Percentiles rank a stretch among this genome's conserved stretches.
phyloP scores from a whole-genome alignment of 2,888 invertebrate species.

The Galerucella calmariensis region DNA sequence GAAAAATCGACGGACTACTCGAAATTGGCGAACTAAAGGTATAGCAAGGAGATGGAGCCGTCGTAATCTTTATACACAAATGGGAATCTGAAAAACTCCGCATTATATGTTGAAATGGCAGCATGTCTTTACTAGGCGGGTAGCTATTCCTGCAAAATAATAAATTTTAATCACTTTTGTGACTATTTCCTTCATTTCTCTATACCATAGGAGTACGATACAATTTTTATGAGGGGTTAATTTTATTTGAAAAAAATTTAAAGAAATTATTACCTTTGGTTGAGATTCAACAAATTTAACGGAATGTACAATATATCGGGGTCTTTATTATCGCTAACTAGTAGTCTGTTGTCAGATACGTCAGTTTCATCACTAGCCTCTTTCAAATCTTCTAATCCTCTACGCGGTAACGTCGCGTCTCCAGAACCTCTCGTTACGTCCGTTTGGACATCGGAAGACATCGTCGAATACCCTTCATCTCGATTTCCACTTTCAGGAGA shows the following conservation, averaged over 20 bases:
- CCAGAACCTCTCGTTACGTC: constrained; percentile 71
- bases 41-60: constrained; percentile 70
- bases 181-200: background rate
- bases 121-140: constrained; percentile 75
- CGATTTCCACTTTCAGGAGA: constrained; percentile 81
- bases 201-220: no score
- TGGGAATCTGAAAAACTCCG: constrained; percentile 81
- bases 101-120: constrained; percentile 80
- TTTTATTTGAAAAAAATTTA: no score
- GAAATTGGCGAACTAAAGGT: constrained; percentile 70
- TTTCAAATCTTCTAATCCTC: constrained; percentile 74
- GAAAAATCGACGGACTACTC: constrained; percentile 71
- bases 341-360: constrained; percentile 69
- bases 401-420: constrained; percentile 63
- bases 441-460: constrained; percentile 84
- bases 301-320: constrained; percentile 77
- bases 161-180: background rate
- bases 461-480: constrained; percentile 84
- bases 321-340: constrained; percentile 71
- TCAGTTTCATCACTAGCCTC: constrained; percentile 80
- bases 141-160: constrained; percentile 72
- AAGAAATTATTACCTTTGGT: constrained; percentile 56
- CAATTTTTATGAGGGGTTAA: no score
- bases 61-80: constrained; percentile 76
- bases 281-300: constrained; percentile 68